Base-by-base conservation (phyloP, 2,888 invertebrate species). In the Spicauda simplicius region DNA sequence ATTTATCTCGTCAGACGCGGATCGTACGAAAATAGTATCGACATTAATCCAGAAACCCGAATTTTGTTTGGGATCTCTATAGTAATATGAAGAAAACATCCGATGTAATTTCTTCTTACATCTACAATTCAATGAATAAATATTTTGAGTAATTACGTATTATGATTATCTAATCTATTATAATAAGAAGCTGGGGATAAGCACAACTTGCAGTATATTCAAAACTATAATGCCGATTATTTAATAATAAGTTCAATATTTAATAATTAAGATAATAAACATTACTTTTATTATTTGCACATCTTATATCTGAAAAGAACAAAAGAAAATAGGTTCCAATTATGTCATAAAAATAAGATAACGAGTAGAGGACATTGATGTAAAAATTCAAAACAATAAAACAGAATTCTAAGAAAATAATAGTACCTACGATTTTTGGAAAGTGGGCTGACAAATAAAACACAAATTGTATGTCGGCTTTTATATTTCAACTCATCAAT, bases 401-500 rank as follows among this genome's bases (percentile, higher is more conserved):
- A 41, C 5, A 41, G 14, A 41, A 41, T 41, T 14, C 10, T 2
- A 41, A 14, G 12, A 41, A 41, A 41, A 41, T 6, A 41, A 14
- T 25, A 41, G 1, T 12, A 11, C 10, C 1, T 41, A 41, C 14
- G 3, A 33, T 33, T 33, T 41, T 41, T 2, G 14, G 41, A 41
- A 12, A 37, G 10, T 18, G 37, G 56, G 53, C 1, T 12, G 14
- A n/a, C 33, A 48, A 55, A 50, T 61, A 57, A 63, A 57, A 71
- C 45, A 64, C 56, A 33, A 10, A 41, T 54, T 30, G 59, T 63
- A 80, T 76, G 74, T 82, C 85, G 86, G 86, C 83, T 85, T 90
- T 90, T 90, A 85, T 91, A 90, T 90, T 91, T 92, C 84, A 91
- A 91, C 86, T 90, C 87, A 86, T 89, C 77, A 88, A 88, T 66